These are phyloP conservation scores for Acestrorhynchus altus DNA, from an alignment of 2,797 vertebrate species.

Conservation along the genomic window DNA sequence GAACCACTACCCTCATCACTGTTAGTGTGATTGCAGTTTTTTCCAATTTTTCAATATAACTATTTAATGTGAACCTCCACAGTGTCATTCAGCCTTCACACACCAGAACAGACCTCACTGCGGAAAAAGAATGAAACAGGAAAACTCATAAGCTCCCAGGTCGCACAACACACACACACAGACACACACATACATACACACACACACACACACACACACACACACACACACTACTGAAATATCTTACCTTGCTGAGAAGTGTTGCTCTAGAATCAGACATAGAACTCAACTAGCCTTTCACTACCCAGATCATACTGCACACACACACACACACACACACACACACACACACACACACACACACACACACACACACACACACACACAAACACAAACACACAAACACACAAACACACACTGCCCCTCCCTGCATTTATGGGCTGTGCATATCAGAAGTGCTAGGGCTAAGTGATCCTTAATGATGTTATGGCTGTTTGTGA, in stretches of 20 bases:
- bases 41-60: too few relatives aligned
- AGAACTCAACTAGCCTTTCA: slow-evolving; percentile 12
- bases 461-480: slow-evolving; percentile 67
- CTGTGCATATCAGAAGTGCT: slow-evolving; percentile 31
- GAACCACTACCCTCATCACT: too few relatives aligned
- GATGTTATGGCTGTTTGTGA: slow-evolving; percentile 60
- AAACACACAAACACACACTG: slow-evolving; percentile 17
- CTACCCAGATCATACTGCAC: slow-evolving; percentile 41
- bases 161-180: neutral
- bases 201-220: neutral
- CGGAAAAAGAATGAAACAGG: neutral
- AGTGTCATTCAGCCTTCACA: neutral
- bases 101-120: neutral
- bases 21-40: too few relatives aligned
- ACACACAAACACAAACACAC: slow-evolving; percentile 16
- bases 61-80: too few relatives aligned
- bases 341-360: slow-evolving; percentile 15
- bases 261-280: slow-evolving; percentile 46
- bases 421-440: slow-evolving; percentile 37
- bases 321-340: slow-evolving; percentile 8
- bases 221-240: slow-evolving; percentile 40
- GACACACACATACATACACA: neutral
- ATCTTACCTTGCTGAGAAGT: slow-evolving; percentile 20
- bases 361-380: slow-evolving; percentile 18
- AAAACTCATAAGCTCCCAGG: neutral